Conservation (phyloP, 92 coral and sea anemone species). For the Palythoa grandiflora region DNA sequence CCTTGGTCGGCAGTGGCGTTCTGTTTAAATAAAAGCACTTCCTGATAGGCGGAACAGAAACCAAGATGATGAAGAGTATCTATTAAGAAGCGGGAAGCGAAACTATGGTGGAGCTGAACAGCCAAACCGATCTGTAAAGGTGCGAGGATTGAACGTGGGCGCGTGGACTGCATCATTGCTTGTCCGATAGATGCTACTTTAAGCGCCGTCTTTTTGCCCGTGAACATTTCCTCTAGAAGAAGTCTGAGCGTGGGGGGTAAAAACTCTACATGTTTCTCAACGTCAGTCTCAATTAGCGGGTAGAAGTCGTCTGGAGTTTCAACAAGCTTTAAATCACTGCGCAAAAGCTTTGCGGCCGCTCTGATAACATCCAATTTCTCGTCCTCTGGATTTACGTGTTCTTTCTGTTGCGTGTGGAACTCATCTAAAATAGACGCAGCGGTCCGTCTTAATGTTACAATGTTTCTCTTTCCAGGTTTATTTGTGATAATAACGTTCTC, state of each 20-base stretch:
- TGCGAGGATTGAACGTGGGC: constrained; percentile 23
- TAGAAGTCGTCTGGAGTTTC: not conserved
- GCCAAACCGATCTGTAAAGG: constrained; percentile 69
- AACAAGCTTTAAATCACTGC: not conserved
- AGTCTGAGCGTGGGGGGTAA: not conserved
- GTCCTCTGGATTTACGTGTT: not conserved
- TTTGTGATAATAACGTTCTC: too few relatives aligned
- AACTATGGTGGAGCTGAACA: constrained; percentile 66
- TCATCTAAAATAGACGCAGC: too few relatives aligned
- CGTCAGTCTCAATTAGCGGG: not conserved
- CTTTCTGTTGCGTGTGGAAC: too few relatives aligned
- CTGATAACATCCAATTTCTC: not conserved
- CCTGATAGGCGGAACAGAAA: constrained; percentile 64
- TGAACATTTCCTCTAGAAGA: not conserved
- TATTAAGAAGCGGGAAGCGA: constrained; percentile 60
- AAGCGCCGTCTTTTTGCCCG: not conserved
- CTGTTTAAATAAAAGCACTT: constrained; percentile 56
- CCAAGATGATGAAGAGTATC: constrained; percentile 63
- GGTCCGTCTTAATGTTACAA: too few relatives aligned
- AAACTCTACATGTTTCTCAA: not conserved
- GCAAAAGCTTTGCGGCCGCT: not conserved
- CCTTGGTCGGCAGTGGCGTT: constrained; percentile 62
- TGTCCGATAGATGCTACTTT: not conserved
- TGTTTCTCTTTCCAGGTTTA: not conserved
- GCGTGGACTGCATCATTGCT: not conserved